Percentiles rank a stretch among this genome's conserved stretches.
Conservation (phyloP, 2,113 vertebrate species). For the Leucopsar rothschildi region DNA sequence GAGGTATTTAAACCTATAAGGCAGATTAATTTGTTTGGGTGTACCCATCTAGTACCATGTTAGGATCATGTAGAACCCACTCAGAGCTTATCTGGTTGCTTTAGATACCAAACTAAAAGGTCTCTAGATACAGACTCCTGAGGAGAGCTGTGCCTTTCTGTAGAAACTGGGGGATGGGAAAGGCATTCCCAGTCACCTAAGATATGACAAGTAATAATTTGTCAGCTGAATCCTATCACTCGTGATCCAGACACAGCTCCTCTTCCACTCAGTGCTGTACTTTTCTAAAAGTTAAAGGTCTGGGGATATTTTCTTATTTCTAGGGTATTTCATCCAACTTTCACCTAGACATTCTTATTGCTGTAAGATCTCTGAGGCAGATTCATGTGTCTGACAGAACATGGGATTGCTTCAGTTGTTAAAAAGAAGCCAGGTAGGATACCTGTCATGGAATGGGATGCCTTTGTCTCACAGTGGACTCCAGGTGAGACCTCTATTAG, state of each 20-base stretch:
- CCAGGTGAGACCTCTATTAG: neutral
- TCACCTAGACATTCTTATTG: neutral
- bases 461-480: neutral
- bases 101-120: neutral
- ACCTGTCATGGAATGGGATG: neutral
- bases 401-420: neutral
- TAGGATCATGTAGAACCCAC: accelerated
- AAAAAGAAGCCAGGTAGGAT: neutral
- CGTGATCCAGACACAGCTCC: neutral
- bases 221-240: neutral
- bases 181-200: neutral
- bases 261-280: neutral
- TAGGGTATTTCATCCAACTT: neutral
- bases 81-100: neutral
- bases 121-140: neutral
- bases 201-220: neutral
- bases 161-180: neutral
- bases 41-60: neutral
- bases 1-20: neutral
- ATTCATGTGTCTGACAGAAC: neutral
- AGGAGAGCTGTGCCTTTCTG: neutral
- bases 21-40: neutral
- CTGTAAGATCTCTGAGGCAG: neutral
- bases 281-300: neutral
- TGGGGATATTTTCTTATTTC: neutral